A percentile compares a stretch with the other conserved stretches of the same genome.
These are phyloP conservation scores for Cetoscarus ocellatus DNA, from an alignment of 2,797 vertebrate species.

Conservation along the genomic window DNA sequence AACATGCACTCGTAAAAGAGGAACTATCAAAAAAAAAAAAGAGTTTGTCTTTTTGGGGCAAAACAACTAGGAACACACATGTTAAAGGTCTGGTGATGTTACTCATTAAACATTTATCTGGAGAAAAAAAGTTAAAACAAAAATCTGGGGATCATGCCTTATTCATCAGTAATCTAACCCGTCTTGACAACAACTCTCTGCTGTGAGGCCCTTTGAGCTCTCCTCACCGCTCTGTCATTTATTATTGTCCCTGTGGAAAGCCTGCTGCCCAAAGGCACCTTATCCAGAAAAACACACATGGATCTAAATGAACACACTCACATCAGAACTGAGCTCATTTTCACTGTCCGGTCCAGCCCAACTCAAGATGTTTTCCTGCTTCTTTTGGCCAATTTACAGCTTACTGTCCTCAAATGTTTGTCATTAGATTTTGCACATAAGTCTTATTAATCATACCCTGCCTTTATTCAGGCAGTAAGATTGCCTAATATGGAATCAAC, in stretches of 20 bases:
- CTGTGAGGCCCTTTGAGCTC: conserved; percentile 34
- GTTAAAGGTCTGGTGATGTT: not conserved
- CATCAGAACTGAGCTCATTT: conserved; percentile 11
- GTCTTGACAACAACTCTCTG: conserved; percentile 20
- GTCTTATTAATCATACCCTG: not conserved
- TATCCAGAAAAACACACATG: conserved; percentile 21
- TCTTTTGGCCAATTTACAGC: not conserved
- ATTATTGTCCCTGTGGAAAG: conserved; percentile 59
- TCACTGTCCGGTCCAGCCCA: not conserved
- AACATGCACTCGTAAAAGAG: too few relatives aligned
- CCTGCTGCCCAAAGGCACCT: conserved; percentile 15
- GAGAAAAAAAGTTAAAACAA: not conserved
- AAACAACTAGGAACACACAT: not conserved
- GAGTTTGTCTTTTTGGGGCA: too few relatives aligned
- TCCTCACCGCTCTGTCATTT: conserved; percentile 49
- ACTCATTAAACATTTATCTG: not conserved
- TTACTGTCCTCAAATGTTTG: conserved; percentile 26
- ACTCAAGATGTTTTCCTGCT: not conserved
- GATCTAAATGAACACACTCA: conserved; percentile 6
- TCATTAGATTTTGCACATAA: not conserved
- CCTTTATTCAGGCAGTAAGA: not conserved
- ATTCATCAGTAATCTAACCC: conserved; percentile 16
- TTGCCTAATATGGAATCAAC: not conserved
- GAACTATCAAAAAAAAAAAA: too few relatives aligned
- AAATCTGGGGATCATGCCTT: not conserved